Conservation (phyloP, 1,140 invertebrate species). For the Tetragonula clypearis region DNA sequence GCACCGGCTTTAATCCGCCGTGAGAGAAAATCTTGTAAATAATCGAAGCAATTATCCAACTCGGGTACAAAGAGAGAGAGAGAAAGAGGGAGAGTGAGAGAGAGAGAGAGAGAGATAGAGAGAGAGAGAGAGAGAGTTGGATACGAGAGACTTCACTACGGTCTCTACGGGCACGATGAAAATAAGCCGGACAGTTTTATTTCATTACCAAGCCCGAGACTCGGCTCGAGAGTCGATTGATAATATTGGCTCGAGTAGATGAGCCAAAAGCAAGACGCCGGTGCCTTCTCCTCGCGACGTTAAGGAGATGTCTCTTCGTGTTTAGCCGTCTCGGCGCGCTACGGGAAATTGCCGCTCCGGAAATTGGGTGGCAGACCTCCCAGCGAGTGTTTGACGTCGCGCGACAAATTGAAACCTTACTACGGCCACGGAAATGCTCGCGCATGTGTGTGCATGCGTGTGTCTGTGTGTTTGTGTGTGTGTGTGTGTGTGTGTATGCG, state of each 20-base stretch:
- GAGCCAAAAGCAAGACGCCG: not conserved
- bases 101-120: too few relatives aligned
- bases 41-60: slow-evolving; percentile 63
- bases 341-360: slow-evolving; percentile 40
- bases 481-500: too few relatives aligned
- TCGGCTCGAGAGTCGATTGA: slow-evolving; percentile 34
- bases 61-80: slow-evolving; percentile 17
- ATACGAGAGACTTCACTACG: not conserved
- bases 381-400: slow-evolving; percentile 41
- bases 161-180: not conserved
- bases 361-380: slow-evolving; percentile 35
- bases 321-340: slow-evolving; percentile 12
- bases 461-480: too few relatives aligned
- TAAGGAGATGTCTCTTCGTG: slow-evolving; percentile 22
- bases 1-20: slow-evolving; percentile 50
- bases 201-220: slow-evolving; percentile 29
- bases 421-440: not conserved
- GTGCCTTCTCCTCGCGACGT: not conserved
- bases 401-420: slow-evolving; percentile 39
- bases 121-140: too few relatives aligned
- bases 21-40: slow-evolving; percentile 63
- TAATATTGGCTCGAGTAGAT: slow-evolving; percentile 44
- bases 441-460: too few relatives aligned
- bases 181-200: slow-evolving; percentile 29
- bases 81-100: too few relatives aligned